phyloP scores from a whole-genome alignment of 2,113 vertebrate species.

The Nyctereutes procyonoides region DNA sequence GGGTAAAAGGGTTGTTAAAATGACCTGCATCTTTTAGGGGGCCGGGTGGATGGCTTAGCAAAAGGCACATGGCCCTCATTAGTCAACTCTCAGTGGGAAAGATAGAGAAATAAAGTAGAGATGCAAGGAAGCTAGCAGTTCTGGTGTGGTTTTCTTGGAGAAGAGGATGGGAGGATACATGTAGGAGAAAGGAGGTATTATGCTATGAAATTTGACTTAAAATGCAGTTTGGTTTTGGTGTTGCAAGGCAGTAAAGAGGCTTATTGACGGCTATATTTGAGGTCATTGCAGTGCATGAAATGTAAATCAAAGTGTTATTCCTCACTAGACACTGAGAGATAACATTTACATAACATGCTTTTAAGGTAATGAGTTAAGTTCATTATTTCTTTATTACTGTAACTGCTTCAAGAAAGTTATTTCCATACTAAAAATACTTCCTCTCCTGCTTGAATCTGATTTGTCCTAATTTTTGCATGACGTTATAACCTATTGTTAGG shows the following conservation, averaged over 20 bases:
- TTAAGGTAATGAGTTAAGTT: constrained; percentile 76
- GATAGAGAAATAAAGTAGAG: background rate
- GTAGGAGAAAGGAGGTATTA: background rate
- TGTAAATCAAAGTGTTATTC: constrained; percentile 69
- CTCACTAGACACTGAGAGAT: constrained; percentile 60
- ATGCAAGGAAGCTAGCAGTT: background rate
- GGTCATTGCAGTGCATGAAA: constrained; percentile 56
- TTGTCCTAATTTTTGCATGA: constrained; percentile 78
- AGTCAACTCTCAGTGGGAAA: background rate
- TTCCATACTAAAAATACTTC: constrained; percentile 76
- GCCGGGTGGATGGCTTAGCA: background rate
- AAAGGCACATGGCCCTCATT: constrained; percentile 13
- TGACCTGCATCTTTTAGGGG: background rate
- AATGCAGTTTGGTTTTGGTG: constrained; percentile 4
- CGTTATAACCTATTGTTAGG: constrained; percentile 78
- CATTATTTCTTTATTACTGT: constrained; percentile 77
- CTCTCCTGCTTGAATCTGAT: constrained; percentile 63
- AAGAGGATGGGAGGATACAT: background rate
- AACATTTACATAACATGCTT: constrained; percentile 70
- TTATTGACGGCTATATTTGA: constrained; percentile 50
- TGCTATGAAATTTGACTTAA: background rate
- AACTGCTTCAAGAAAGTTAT: constrained; percentile 76
- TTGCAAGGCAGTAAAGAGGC: background rate
- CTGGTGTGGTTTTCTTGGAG: constrained; percentile 7
- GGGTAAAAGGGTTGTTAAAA: background rate